A percentile compares a stretch with the other conserved stretches of the same genome.
Evolutionary conservation across 1,140 invertebrate genomes (phyloP).

Genomic region (Drosophila kepulauana): DNA sequence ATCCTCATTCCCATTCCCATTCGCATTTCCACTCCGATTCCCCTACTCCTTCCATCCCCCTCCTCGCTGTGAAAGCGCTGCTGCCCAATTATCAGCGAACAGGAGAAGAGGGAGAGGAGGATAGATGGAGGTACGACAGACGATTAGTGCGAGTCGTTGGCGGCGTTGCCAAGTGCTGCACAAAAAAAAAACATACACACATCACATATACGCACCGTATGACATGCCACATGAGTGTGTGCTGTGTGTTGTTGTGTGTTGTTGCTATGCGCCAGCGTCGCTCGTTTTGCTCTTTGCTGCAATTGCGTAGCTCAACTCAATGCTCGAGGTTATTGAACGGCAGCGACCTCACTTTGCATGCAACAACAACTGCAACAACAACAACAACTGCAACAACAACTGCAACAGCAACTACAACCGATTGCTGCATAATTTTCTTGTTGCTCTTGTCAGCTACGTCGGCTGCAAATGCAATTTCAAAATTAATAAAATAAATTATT

Average conservation of each 20-base stretch:
- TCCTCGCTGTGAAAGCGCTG: neutral
- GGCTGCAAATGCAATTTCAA: conserved; percentile 65
- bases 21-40: neutral
- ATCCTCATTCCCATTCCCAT: neutral
- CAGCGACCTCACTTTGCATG: conserved; percentile 84
- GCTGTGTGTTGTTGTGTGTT: conserved; percentile 46
- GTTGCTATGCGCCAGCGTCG: conserved; percentile 55
- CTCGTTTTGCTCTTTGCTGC: conserved; percentile 43
- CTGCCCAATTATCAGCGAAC: conserved; percentile 41
- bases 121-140: conserved; percentile 2
- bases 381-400: conserved; percentile 23
- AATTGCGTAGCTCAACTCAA: conserved; percentile 75
- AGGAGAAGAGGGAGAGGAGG: neutral
- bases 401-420: conserved; percentile 13
- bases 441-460: conserved; percentile 61
- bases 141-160: conserved; percentile 48
- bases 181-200: conserved; percentile 8
- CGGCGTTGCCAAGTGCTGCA: conserved; percentile 50
- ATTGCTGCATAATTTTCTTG: conserved; percentile 74
- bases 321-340: conserved; percentile 84
- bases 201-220: conserved; percentile 15
- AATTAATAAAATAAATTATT: conserved; percentile 84
- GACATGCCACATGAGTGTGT: conserved; percentile 64
- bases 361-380: conserved; percentile 32
- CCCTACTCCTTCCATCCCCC: neutral